Base-by-base conservation (phyloP, 2,797 vertebrate genomes). In the Astyanax mexicanus region DNA sequence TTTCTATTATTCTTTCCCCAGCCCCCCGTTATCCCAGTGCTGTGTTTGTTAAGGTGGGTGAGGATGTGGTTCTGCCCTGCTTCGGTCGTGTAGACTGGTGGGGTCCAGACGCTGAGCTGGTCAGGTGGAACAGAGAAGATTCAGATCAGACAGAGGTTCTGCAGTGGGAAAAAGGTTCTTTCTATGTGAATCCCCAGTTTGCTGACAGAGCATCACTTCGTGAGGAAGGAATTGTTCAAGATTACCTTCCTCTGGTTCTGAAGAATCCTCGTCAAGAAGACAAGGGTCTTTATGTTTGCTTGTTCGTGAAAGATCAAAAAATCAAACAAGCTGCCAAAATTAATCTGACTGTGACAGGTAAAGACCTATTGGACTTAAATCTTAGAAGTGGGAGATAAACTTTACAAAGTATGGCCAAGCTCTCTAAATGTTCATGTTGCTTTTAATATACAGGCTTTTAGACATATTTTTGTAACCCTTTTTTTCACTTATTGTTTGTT, bases 41-140 rank as follows among this genome's bases (percentile, higher is more conserved):
- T 45, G 44, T 52, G 21, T 52, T 52, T 23, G 19, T 23, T 52
- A 23, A 23, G 10, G 49, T 23, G 1, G 49, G 49, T 23, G 49
- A 52, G 6, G 21, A 19, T 1, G 49, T 10, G 9, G 49, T 52
- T 9, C 19, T 52, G 19, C 49, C 49, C 23, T 52, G 49, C 52
- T 61, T 37, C 6, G 37, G 51, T n/a, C 0, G 15, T 54, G 67
- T 54, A 32, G 67, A 69, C 10, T 54, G 49, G 67, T 27, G 45
- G 35, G 67, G 29, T 23, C 55, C 35, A 25, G 49, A 69, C 8
- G 65, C 45, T 9, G 27, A 45, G n/a, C 19, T 51, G 23, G 17
- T 68, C 7, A 27, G 51, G 25, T 51, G 45, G 65, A 51, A 51
- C 35, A 37, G 27, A 15, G n/a, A 21, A n/a, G 47, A 23, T 1